These are phyloP conservation scores for Dendrophyllia cribrosa DNA, from an alignment of 64 coral and sea anemone species.

Conservation along the genomic window DNA sequence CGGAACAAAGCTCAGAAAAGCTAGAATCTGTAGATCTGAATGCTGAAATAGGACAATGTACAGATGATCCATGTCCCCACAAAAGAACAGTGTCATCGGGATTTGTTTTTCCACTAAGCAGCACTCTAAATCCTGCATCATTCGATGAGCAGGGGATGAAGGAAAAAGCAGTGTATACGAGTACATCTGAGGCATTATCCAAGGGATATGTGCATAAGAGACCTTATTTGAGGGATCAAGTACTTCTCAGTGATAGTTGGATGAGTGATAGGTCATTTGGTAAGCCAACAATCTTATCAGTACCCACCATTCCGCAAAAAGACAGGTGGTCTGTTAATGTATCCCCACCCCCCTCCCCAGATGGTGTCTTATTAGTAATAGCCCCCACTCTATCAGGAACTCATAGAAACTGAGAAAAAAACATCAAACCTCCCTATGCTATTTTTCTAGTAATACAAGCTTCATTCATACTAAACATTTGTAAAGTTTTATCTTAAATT, in stretches of 20 bases:
- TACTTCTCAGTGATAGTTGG: slow-evolving; percentile 60
- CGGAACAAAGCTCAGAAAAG: neutral
- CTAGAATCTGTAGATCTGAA: neutral
- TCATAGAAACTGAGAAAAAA: no score
- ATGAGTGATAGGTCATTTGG: slow-evolving; percentile 73
- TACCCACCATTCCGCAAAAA: no score
- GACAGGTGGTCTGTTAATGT: no score
- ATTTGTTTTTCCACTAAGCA: neutral
- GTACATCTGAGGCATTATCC: neutral
- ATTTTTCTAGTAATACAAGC: no score
- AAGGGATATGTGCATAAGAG: neutral
- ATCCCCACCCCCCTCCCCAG: no score
- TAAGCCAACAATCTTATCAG: neutral
- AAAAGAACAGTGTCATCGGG: no score
- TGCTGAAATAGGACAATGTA: neutral
- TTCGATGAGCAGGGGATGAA: neutral
- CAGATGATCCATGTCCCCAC: neutral
- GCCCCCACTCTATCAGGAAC: no score
- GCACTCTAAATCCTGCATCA: neutral
- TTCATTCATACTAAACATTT: no score
- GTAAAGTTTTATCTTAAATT: no score
- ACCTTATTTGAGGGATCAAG: slow-evolving; percentile 6
- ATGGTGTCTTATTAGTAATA: no score
- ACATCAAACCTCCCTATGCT: no score
- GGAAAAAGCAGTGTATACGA: neutral